These are phyloP conservation scores for Poeciliopsis turneri DNA, from an alignment of 2,797 vertebrate species.

Conservation along the genomic window DNA sequence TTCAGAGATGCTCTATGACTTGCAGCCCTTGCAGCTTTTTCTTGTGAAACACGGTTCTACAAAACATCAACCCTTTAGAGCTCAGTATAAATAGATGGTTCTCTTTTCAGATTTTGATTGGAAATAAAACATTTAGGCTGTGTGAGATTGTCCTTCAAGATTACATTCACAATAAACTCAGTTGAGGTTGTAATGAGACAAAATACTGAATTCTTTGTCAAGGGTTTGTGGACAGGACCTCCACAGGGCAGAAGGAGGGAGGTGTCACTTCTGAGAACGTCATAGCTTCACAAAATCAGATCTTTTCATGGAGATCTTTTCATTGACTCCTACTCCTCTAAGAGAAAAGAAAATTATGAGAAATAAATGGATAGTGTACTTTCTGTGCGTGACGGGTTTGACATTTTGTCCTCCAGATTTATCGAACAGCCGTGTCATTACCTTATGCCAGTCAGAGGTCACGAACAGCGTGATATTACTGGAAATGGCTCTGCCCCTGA, in stretches of 20 bases:
- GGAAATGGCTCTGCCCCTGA: conserved; percentile 71
- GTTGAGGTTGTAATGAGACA: background rate
- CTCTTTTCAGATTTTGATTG: background rate
- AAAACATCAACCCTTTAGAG: background rate
- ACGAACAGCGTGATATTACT: conserved; percentile 74
- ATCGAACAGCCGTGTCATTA: conserved; percentile 70
- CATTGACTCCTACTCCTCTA: conserved; percentile 8
- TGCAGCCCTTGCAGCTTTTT: background rate
- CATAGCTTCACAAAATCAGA: conserved; percentile 3
- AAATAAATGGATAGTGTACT: conserved; percentile 28
- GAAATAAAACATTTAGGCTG: background rate
- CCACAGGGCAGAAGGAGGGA: background rate
- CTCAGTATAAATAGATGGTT: background rate
- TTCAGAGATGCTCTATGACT: background rate
- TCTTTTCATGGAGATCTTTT: conserved; percentile 4
- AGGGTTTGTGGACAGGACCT: background rate
- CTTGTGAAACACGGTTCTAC: background rate
- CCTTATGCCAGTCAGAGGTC: conserved; percentile 75
- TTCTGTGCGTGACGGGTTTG: conserved; percentile 47
- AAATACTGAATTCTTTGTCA: background rate
- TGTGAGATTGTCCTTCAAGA: background rate
- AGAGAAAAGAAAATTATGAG: conserved; percentile 3
- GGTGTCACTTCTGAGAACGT: conserved; percentile 5
- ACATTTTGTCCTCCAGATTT: conserved; percentile 73
- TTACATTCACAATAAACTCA: background rate